Conservation (phyloP, 2,888 invertebrate species). For the Zygaena filipendulae region DNA sequence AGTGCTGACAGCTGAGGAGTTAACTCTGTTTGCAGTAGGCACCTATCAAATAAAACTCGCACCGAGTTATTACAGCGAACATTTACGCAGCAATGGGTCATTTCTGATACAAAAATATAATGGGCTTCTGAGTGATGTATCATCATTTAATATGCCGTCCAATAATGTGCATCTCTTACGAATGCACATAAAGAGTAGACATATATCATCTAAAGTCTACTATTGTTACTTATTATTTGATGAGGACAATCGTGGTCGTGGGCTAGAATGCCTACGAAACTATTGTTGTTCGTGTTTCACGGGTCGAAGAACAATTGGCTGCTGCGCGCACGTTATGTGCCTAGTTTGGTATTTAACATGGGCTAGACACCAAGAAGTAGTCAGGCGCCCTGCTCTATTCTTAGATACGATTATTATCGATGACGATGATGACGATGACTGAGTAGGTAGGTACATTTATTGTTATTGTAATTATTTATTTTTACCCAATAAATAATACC, state of each 20-base stretch:
- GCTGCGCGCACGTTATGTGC: conserved; percentile 10
- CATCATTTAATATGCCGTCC: too few species aligned
- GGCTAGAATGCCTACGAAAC: conserved; percentile 2
- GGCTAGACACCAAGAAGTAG: conserved; percentile 12
- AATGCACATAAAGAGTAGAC: conserved; percentile 10
- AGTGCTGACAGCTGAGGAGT: conserved; percentile 8
- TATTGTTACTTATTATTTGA: conserved; percentile 6
- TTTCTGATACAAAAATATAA: conserved; percentile 10
- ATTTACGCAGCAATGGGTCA: conserved; percentile 7
- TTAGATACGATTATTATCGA: too few species aligned
- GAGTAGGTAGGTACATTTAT: neutral
- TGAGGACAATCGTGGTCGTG: conserved; percentile 7
- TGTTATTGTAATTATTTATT: too few species aligned
- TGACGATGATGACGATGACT: conserved; percentile 1
- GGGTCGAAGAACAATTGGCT: conserved; percentile 11
- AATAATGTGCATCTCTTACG: conserved; percentile 9
- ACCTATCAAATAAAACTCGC: conserved; percentile 12
- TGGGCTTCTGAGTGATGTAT: conserved; percentile 4
- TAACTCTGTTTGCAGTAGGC: conserved; percentile 8
- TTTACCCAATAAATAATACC: too few species aligned
- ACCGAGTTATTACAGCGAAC: conserved; percentile 8
- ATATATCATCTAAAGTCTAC: conserved; percentile 7
- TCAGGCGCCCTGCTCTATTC: conserved; percentile 9
- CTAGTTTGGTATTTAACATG: conserved; percentile 11
- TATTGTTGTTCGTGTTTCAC: conserved; percentile 7